These are phyloP conservation scores for Potamarius usumacintae DNA, from an alignment of 2,113 vertebrate species.

Conservation along the genomic window DNA sequence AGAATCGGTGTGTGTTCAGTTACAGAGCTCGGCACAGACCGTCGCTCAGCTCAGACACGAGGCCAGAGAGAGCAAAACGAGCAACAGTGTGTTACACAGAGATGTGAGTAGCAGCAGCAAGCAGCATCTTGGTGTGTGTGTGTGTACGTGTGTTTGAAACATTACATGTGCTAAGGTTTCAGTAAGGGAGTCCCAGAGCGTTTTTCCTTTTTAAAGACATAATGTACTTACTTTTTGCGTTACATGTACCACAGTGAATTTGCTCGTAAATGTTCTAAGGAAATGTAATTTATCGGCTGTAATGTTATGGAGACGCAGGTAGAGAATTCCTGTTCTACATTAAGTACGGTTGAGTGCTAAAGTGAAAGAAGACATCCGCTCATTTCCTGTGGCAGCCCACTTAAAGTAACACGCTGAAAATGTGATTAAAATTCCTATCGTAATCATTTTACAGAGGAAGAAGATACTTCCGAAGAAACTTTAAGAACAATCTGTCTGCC, in stretches of 20 bases:
- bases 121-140: background rate
- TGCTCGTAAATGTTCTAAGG: constrained; percentile 11
- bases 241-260: constrained; percentile 18
- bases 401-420: constrained; percentile 6
- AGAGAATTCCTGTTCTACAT: constrained; percentile 10
- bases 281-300: constrained; percentile 1
- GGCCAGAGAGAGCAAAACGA: background rate
- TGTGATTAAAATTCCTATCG: background rate
- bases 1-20: constrained; percentile 13
- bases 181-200: constrained; percentile 8
- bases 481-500: background rate
- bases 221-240: constrained; percentile 12
- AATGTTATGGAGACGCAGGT: constrained; percentile 30
- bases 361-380: constrained; percentile 20
- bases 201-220: constrained; percentile 13
- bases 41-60: constrained; percentile 33
- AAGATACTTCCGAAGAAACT: constrained; percentile 3
- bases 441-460: constrained; percentile 6
- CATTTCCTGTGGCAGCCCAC: constrained; percentile 23
- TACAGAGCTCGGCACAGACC: constrained; percentile 42
- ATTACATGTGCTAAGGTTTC: constrained; percentile 12
- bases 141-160: background rate
- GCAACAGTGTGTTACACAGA: constrained; percentile 13
- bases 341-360: constrained; percentile 5
- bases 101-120: constrained; percentile 26